Evolutionary conservation across 2,113 vertebrate genomes (phyloP).

Genomic region (Sisor rabdophorus): DNA sequence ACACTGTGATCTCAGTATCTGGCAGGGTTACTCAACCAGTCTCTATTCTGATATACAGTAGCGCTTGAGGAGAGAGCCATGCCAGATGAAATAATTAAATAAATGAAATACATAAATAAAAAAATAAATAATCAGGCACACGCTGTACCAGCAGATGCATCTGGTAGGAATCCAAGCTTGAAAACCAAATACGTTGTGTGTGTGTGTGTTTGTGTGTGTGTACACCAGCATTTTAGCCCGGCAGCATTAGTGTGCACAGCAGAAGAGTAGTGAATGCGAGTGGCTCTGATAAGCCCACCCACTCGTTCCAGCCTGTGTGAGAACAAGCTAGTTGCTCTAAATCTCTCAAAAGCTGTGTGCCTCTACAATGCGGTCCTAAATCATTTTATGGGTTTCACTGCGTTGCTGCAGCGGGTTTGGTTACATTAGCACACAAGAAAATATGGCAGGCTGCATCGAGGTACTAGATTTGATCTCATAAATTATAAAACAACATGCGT

Average conservation of each 20-base stretch:
- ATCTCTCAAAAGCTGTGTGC: neutral
- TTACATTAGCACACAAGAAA: neutral
- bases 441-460: neutral
- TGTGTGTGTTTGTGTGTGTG: neutral
- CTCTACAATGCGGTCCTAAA: neutral
- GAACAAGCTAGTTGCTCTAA: slow-evolving; percentile 2
- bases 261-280: slow-evolving; percentile 45
- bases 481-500: slow-evolving; percentile 15
- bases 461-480: neutral
- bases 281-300: slow-evolving; percentile 36
- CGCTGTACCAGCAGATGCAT: slow-evolving; percentile 23
- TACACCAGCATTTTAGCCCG: slow-evolving; percentile 29
- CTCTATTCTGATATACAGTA: neutral
- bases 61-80: neutral
- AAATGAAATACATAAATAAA: too few relatives aligned
- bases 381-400: neutral
- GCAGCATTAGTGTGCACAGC: slow-evolving; percentile 33
- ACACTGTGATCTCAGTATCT: neutral
- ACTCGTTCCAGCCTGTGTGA: slow-evolving; percentile 36
- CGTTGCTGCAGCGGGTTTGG: neutral
- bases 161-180: slow-evolving; percentile 10
- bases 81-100: neutral
- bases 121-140: slow-evolving; percentile 19
- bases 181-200: neutral
- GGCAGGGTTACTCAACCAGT: neutral